phyloP scores from a whole-genome alignment of 2,888 invertebrate genomes.

The Orchestes rusci region DNA sequence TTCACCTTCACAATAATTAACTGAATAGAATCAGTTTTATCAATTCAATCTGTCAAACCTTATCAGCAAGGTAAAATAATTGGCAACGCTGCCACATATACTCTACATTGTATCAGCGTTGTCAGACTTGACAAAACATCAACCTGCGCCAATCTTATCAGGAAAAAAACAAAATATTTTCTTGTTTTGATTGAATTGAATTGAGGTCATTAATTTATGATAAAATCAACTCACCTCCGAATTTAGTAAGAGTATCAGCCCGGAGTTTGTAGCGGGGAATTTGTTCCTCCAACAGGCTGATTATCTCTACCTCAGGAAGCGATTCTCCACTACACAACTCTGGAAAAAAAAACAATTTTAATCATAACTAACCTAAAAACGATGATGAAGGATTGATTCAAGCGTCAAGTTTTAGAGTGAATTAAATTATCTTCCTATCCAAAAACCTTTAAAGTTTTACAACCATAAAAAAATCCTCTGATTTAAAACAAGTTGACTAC shows the following conservation, averaged over 20 bases:
- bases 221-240: constrained; percentile 60
- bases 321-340: constrained; percentile 90
- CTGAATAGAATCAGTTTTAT: too few relatives aligned
- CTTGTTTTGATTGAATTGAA: not conserved
- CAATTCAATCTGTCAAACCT: too few relatives aligned
- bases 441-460: not conserved
- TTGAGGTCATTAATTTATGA: not conserved
- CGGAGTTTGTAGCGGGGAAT: constrained; percentile 90
- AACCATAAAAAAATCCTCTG: not conserved
- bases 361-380: too few relatives aligned
- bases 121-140: too few relatives aligned
- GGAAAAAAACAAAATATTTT: too few relatives aligned
- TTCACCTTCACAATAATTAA: too few relatives aligned
- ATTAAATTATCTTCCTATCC: not conserved
- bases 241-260: constrained; percentile 88
- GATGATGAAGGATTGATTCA: not conserved
- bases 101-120: too few relatives aligned
- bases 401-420: not conserved
- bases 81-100: too few relatives aligned
- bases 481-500: constrained; percentile 4
- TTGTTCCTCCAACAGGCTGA: constrained; percentile 89
- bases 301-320: constrained; percentile 92
- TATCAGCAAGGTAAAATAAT: too few relatives aligned
- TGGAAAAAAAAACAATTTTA: constrained; percentile 48
- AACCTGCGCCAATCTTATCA: too few relatives aligned